Base-by-base conservation (phyloP, 2,888 invertebrate genomes). In the Panopea generosa region DNA sequence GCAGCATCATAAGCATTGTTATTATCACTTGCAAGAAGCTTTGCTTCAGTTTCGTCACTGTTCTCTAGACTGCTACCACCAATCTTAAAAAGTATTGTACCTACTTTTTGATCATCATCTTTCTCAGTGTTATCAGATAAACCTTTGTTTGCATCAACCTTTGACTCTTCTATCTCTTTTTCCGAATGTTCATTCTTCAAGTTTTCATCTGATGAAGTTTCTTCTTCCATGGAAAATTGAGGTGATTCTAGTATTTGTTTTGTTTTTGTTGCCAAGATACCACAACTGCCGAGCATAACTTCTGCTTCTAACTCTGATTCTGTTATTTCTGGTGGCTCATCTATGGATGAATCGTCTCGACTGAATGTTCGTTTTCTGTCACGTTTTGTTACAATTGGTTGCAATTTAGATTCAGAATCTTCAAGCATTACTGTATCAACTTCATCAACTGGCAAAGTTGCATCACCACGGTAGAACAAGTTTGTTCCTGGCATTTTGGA, bases 281-380 rank as follows among this genome's bases (percentile, higher is more conserved):
- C 92, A 78, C 92, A 92, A 59, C 92, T 92, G 40, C 85, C 88
- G 29, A 93, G 86, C n/a, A 92, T 85, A 14, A 92, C 86, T 22
- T 77, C 75, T 55, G 83, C 78, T 24, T 77, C 75, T 53, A 87
- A 85, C 20, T 83, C 74, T 6, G 61, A 61, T n/a, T 73, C 72
- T 9, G 76, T 65, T n/a, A 68, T 69, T 20, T 78, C 80, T 14
- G 26, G 60, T 14, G 73, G 49, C 33, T 71, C 77, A 53, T 79
- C 82, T n/a, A 82, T 47, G n/a, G 72, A 61, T 0, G 78, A 77
- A 47, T 84, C 84, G 60, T 76, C 79, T 18, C 71, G 72, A 49
- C 82, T 78, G 49, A 74, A 66, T 40, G 67, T 70, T 22, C 78
- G 43, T 18, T 50, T 20, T 29, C 50, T 29, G n/a, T 67, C 52